These are phyloP conservation scores for Disparrhopalites patrizii DNA, from an alignment of 2,888 invertebrate genomes.

Conservation along the genomic window DNA sequence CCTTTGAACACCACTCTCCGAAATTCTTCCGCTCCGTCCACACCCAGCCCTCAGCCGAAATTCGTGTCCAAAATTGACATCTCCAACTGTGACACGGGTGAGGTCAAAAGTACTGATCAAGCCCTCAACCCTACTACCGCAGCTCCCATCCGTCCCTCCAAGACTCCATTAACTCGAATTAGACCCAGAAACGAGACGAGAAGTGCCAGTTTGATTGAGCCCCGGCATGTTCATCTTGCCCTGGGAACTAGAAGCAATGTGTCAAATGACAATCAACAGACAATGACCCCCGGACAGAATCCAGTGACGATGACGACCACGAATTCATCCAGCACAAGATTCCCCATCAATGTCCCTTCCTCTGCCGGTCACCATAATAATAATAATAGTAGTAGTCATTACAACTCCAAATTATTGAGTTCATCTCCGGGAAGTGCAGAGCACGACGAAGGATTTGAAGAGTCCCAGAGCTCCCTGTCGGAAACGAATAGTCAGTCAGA, in stretches of 20 bases:
- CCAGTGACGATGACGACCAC: not conserved
- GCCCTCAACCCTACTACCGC: not conserved
- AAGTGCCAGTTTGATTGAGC: constrained; percentile 42
- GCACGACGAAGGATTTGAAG: constrained; percentile 87
- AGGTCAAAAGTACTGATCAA: not conserved
- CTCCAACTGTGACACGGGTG: not conserved
- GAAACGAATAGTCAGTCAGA: constrained; percentile 82
- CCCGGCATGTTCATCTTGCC: constrained; percentile 40
- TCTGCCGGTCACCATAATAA: constrained; percentile 22
- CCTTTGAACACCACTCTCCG: constrained; percentile 11
- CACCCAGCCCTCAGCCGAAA: constrained; percentile 30
- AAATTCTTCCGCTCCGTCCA: constrained; percentile 57
- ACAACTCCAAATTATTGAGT: constrained; percentile 28
- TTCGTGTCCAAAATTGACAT: constrained; percentile 37
- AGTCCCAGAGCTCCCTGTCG: constrained; percentile 80
- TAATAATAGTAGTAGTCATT: constrained; percentile 31
- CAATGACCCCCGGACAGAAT: not conserved
- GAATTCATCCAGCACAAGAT: not conserved
- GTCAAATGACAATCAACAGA: not conserved
- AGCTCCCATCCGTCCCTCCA: not conserved
- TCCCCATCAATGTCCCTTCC: constrained; percentile 17
- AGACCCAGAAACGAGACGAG: constrained; percentile 37
- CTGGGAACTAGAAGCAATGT: constrained; percentile 28
- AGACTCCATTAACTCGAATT: constrained; percentile 25
- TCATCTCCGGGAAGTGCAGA: constrained; percentile 53